Percentiles rank a stretch among this genome's conserved stretches.
Evolutionary conservation across 1,140 invertebrate species (phyloP).

Genomic region (Proctacanthus coquilletti): DNA sequence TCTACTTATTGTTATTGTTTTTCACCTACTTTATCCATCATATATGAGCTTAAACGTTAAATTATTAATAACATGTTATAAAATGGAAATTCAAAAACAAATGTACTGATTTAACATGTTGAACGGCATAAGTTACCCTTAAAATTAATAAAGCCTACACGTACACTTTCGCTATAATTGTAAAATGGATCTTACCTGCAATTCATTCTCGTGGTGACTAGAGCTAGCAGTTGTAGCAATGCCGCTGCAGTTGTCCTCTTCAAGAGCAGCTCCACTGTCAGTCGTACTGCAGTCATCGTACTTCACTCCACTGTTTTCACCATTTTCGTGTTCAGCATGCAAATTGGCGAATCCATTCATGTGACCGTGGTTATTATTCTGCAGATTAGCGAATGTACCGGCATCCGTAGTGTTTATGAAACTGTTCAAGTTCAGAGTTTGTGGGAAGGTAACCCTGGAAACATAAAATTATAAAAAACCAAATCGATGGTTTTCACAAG

Average conservation of each 20-base stretch:
- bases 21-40: no score
- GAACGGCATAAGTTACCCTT: no score
- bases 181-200: constrained; percentile 8
- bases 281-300: constrained; percentile 54
- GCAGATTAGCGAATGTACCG: constrained; percentile 1
- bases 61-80: no score
- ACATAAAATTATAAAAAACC: constrained; percentile 7
- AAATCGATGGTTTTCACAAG: neutral
- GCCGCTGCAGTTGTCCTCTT: constrained; percentile 41
- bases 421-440: constrained; percentile 64
- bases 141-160: no score
- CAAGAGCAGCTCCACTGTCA: constrained; percentile 49
- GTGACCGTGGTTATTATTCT: neutral
- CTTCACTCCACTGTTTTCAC: no score
- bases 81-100: no score
- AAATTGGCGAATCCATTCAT: neutral
- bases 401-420: constrained; percentile 33
- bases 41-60: no score
- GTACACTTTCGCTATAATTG: no score
- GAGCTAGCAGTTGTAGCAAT: constrained; percentile 24
- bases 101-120: no score
- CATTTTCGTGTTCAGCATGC: constrained; percentile 6
- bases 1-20: no score
- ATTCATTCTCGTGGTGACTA: constrained; percentile 25
- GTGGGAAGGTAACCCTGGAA: constrained; percentile 69